These are phyloP conservation scores for Trachelus tabidus DNA, from an alignment of 2,888 invertebrate genomes.

Conservation along the genomic window DNA sequence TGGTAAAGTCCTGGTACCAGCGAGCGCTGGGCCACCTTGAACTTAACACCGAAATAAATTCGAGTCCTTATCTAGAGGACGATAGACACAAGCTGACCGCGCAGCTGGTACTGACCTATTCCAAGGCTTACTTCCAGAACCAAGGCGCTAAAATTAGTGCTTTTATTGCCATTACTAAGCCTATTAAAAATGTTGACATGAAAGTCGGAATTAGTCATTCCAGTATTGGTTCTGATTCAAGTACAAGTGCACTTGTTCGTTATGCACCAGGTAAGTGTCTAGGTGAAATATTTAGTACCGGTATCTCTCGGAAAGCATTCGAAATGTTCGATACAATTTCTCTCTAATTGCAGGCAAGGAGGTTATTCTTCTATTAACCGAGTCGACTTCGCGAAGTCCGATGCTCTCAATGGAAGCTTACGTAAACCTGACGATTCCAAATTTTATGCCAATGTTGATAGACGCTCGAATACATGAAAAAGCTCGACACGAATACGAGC, in stretches of 20 bases:
- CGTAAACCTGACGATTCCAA: slow-evolving; percentile 80
- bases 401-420: slow-evolving; percentile 77
- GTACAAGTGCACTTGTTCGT: slow-evolving; percentile 67
- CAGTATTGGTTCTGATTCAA: slow-evolving; percentile 70
- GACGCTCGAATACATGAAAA: slow-evolving; percentile 77
- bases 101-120: slow-evolving; percentile 72
- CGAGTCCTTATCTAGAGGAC: slow-evolving; percentile 71
- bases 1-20: slow-evolving; percentile 66
- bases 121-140: slow-evolving; percentile 69
- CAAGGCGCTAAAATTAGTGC: slow-evolving; percentile 74
- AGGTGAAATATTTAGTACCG: too few species aligned
- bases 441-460: slow-evolving; percentile 77
- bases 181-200: slow-evolving; percentile 76
- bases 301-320: neutral
- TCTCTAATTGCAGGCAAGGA: slow-evolving; percentile 65
- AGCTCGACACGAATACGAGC: slow-evolving; percentile 74
- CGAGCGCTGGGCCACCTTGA: slow-evolving; percentile 80
- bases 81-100: slow-evolving; percentile 73
- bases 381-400: slow-evolving; percentile 75
- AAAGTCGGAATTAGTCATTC: slow-evolving; percentile 70
- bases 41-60: slow-evolving; percentile 76
- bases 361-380: slow-evolving; percentile 69
- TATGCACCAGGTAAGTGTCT: slow-evolving; percentile 69
- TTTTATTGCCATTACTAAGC: slow-evolving; percentile 73
- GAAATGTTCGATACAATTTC: neutral